phyloP scores from a whole-genome alignment of 2,888 invertebrate species.

The Limulus polyphemus region DNA sequence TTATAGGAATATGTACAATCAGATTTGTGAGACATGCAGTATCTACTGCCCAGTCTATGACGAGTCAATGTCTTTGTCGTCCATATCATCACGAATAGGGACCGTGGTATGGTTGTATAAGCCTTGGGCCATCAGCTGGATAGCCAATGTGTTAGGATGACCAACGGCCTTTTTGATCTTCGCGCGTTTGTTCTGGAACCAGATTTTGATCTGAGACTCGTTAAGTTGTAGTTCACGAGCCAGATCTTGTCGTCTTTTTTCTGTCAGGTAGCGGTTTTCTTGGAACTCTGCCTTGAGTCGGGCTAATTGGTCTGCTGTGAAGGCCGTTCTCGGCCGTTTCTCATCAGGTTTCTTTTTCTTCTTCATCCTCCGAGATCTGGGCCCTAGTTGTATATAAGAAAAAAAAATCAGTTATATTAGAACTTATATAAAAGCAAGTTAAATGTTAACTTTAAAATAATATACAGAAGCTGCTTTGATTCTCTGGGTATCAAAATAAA shows the following conservation, averaged over 20 bases:
- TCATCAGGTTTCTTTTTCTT: constrained; percentile 50
- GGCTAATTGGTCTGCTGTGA: constrained; percentile 70
- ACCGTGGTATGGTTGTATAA: constrained; percentile 27
- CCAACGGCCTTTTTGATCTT: constrained; percentile 88
- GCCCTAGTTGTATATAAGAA: constrained; percentile 39
- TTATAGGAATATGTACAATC: no score
- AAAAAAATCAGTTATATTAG: no score
- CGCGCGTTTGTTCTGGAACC: constrained; percentile 81
- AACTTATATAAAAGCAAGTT: no score
- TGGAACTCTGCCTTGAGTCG: constrained; percentile 81
- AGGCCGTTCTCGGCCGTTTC: constrained; percentile 89
- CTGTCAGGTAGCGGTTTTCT: constrained; percentile 77
- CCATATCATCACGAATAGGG: constrained; percentile 24
- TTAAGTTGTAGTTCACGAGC: constrained; percentile 84
- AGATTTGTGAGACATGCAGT: no score
- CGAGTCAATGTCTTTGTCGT: constrained; percentile 8
- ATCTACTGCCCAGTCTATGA: background rate
- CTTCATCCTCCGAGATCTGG: constrained; percentile 45
- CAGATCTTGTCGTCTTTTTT: constrained; percentile 72
- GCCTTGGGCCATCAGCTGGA: constrained; percentile 87
- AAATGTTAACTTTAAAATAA: no score
- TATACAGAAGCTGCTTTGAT: no score
- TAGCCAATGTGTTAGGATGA: constrained; percentile 62
- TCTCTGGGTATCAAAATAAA: no score
- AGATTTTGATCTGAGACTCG: constrained; percentile 73